Evolutionary conservation across 2,113 vertebrate genomes (phyloP).

Genomic region (Bos javanicus): DNA sequence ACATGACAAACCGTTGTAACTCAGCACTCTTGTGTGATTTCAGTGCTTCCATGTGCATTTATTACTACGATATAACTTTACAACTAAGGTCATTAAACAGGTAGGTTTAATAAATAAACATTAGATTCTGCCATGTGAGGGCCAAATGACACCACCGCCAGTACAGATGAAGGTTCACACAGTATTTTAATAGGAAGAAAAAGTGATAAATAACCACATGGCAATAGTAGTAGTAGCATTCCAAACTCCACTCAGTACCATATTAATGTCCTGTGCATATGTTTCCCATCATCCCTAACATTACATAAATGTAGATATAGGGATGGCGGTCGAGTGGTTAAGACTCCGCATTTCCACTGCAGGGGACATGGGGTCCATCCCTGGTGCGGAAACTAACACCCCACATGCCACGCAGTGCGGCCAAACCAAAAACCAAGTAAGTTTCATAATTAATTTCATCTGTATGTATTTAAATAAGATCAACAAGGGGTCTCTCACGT

Average conservation of each 20-base stretch:
- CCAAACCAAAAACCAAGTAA: background rate
- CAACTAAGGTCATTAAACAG: background rate
- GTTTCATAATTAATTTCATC: background rate
- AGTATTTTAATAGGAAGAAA: background rate
- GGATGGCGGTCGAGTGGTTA: background rate
- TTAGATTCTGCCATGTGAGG: background rate
- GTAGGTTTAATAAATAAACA: background rate
- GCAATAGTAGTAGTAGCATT: background rate
- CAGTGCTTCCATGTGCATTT: background rate
- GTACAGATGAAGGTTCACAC: background rate
- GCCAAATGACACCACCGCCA: background rate
- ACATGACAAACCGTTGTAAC: background rate
- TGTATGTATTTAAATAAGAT: background rate
- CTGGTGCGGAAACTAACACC: background rate
- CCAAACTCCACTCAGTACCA: background rate
- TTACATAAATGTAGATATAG: background rate
- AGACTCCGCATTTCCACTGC: background rate
- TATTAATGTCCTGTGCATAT: background rate
- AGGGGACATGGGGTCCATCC: background rate
- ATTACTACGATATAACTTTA: background rate
- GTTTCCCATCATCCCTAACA: background rate
- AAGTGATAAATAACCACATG: background rate
- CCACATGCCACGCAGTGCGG: no score
- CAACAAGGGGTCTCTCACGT: background rate
- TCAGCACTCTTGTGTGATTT: background rate